These are phyloP conservation scores for Sphaerodactylus townsendi DNA, from an alignment of 2,113 vertebrate genomes.

Conservation along the genomic window DNA sequence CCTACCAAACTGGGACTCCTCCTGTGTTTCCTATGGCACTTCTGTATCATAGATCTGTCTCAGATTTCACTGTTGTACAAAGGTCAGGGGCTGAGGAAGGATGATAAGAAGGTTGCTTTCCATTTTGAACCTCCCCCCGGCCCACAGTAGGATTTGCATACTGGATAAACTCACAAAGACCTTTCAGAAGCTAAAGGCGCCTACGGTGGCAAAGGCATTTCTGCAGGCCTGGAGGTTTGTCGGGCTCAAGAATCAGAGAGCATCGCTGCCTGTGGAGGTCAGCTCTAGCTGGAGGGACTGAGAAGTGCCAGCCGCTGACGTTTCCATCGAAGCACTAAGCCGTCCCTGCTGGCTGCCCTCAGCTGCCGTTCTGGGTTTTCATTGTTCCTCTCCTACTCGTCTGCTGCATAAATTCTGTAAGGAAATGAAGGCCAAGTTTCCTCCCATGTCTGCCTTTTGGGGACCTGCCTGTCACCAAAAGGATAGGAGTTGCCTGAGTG, in stretches of 20 bases:
- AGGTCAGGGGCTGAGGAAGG: background rate
- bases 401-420: background rate
- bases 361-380: background rate
- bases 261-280: background rate
- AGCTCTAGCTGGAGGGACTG: background rate
- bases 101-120: background rate
- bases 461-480: background rate
- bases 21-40: background rate
- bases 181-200: background rate
- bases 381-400: background rate
- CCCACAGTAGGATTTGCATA: background rate
- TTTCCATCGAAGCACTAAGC: background rate
- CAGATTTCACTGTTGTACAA: background rate
- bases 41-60: background rate
- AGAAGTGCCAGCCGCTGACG: background rate
- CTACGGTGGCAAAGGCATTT: background rate
- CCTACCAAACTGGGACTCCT: background rate
- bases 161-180: background rate
- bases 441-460: background rate
- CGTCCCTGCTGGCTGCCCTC: background rate
- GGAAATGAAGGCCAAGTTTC: background rate
- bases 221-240: background rate
- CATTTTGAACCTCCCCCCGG: background rate
- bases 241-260: background rate
- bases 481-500: no score